Percentiles rank a stretch among this genome's conserved stretches.
Conservation (phyloP, 2,797 vertebrate genomes). For the Eulemur rubriventer region DNA sequence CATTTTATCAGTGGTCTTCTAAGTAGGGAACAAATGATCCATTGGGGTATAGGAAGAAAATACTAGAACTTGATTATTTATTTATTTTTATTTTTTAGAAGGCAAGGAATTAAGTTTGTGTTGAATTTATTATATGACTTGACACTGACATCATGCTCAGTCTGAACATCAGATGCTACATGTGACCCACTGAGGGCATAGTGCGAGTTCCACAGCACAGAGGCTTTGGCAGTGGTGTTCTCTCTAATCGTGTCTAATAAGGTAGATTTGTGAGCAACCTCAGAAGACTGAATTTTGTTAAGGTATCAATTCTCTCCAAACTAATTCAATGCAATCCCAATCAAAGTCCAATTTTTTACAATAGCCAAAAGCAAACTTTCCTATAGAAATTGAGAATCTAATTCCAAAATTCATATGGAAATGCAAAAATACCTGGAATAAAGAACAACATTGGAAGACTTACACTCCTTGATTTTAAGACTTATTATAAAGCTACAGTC, state of each 20-base stretch:
- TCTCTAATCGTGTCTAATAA: neutral
- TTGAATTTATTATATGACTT: neutral
- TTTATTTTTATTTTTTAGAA: neutral
- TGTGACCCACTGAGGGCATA: neutral
- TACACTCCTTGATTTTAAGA: neutral
- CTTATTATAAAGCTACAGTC: neutral
- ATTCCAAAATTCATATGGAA: conserved; percentile 16
- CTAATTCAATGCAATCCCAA: conserved; percentile 1
- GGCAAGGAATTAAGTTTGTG: neutral
- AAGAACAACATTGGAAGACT: neutral
- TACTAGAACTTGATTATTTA: neutral
- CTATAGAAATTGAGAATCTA: neutral
- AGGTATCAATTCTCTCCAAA: neutral
- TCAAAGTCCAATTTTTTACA: conserved; percentile 1
- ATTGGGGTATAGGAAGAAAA: neutral
- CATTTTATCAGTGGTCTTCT: neutral
- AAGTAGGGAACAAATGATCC: neutral
- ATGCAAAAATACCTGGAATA: neutral
- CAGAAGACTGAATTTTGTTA: neutral
- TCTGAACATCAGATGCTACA: neutral
- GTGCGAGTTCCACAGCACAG: neutral
- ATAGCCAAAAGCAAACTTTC: neutral
- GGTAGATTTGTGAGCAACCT: neutral
- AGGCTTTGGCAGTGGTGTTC: neutral
- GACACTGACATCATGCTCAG: neutral